phyloP scores from a whole-genome alignment of 92 coral and sea anemone genomes.

The Epizoanthus rinbou region DNA sequence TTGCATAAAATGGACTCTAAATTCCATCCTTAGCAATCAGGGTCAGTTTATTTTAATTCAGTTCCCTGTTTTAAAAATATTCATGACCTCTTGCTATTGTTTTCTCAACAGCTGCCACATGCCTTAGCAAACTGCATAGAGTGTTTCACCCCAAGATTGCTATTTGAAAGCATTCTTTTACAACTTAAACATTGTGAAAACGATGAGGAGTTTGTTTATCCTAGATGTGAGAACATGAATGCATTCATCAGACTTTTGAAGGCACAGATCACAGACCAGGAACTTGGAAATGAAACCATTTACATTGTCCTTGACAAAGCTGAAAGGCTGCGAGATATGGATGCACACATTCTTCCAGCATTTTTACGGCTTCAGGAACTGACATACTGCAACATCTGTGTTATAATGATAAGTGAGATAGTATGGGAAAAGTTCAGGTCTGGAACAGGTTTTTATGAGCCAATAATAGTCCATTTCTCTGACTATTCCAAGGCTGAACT shows the following conservation, averaged over 20 bases:
- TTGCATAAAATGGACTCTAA: no score
- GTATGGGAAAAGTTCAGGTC: slow-evolving; percentile 88
- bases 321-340: slow-evolving; percentile 91
- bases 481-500: slow-evolving; percentile 86
- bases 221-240: slow-evolving; percentile 91
- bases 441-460: slow-evolving; percentile 95
- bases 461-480: slow-evolving; percentile 68
- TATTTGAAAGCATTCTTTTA: slow-evolving; percentile 80
- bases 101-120: slow-evolving; percentile 77
- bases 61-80: background rate
- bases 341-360: slow-evolving; percentile 77
- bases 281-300: slow-evolving; percentile 66
- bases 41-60: background rate
- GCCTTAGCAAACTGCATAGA: slow-evolving; percentile 85
- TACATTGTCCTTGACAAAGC: slow-evolving; percentile 91
- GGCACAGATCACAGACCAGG: slow-evolving; percentile 42
- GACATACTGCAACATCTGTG: slow-evolving; percentile 78
- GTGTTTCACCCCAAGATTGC: slow-evolving; percentile 76
- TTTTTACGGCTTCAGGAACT: slow-evolving; percentile 87
- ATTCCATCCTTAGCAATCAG: no score
- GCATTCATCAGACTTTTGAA: slow-evolving; percentile 81
- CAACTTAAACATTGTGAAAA: slow-evolving; percentile 58
- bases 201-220: slow-evolving; percentile 33
- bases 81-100: background rate
- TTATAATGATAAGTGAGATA: slow-evolving; percentile 86